Conservation (phyloP, 2,113 vertebrate genomes). For the Polypterus bichir region DNA sequence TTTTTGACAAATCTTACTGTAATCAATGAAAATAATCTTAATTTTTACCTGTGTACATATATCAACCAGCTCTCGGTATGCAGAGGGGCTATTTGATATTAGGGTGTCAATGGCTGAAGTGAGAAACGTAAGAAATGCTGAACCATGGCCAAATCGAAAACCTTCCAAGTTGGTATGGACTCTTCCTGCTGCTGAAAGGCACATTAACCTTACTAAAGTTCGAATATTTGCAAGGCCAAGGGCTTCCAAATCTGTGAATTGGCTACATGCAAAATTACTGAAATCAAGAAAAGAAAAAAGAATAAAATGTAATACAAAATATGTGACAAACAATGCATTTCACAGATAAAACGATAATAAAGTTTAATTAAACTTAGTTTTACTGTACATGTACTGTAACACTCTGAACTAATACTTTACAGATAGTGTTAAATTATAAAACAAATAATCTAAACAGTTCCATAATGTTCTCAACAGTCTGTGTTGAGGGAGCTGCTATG, state of each 20-base stretch:
- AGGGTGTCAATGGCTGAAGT: slow-evolving; percentile 56
- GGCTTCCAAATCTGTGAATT: slow-evolving; percentile 52
- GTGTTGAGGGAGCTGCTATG: too few relatives aligned
- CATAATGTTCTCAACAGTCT: too few relatives aligned
- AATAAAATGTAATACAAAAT: slow-evolving; percentile 1
- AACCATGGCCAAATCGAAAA: slow-evolving; percentile 26
- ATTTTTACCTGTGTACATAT: slow-evolving; percentile 56
- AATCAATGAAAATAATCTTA: background rate
- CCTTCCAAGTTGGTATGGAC: slow-evolving; percentile 37
- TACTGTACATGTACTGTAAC: too few relatives aligned
- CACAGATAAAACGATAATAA: too few relatives aligned
- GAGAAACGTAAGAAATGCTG: slow-evolving; percentile 50
- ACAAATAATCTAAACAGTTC: too few relatives aligned
- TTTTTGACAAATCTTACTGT: background rate
- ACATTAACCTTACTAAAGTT: slow-evolving; percentile 58
- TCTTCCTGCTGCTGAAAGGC: slow-evolving; percentile 49
- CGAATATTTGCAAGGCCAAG: slow-evolving; percentile 59
- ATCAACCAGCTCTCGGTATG: slow-evolving; percentile 54
- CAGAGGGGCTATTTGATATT: slow-evolving; percentile 46
- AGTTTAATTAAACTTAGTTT: too few relatives aligned
- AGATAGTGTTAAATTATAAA: too few relatives aligned
- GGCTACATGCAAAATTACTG: slow-evolving; percentile 42
- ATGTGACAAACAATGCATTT: too few relatives aligned
- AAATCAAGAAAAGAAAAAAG: slow-evolving; percentile 2
- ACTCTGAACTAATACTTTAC: too few relatives aligned